phyloP scores from a whole-genome alignment of 2,888 invertebrate genomes.

The Eupithecia dodoneata region DNA sequence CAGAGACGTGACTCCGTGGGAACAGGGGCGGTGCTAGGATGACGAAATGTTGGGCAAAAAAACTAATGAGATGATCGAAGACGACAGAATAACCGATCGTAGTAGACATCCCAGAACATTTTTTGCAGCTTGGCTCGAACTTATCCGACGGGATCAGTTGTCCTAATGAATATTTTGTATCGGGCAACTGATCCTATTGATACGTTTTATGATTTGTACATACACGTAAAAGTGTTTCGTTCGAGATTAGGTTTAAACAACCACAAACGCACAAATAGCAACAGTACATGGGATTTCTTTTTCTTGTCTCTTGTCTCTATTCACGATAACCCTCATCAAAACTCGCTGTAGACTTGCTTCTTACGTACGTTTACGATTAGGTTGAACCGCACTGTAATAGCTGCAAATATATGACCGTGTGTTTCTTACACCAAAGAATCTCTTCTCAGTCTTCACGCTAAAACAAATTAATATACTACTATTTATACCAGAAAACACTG shows the following conservation, averaged over 20 bases:
- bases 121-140: not conserved
- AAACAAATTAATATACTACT: too few relatives aligned
- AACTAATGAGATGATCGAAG: not conserved
- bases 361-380: not conserved
- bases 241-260: too few relatives aligned
- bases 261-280: not conserved
- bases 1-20: constrained; percentile 42
- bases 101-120: not conserved
- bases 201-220: too few relatives aligned
- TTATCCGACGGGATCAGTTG: too few relatives aligned
- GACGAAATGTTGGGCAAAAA: not conserved
- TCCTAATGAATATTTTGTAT: too few relatives aligned
- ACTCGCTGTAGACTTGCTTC: not conserved
- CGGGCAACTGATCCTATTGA: too few relatives aligned
- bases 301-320: not conserved
- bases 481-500: too few relatives aligned
- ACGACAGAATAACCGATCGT: not conserved
- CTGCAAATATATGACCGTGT: not conserved
- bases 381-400: not conserved
- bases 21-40: constrained; percentile 14
- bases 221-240: too few relatives aligned
- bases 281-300: not conserved
- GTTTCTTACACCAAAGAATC: not conserved
- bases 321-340: not conserved
- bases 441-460: too few relatives aligned